Percentiles rank a stretch among this genome's conserved stretches.
Conservation (phyloP, 2,888 invertebrate species). For the Dicyrtomina minuta region DNA sequence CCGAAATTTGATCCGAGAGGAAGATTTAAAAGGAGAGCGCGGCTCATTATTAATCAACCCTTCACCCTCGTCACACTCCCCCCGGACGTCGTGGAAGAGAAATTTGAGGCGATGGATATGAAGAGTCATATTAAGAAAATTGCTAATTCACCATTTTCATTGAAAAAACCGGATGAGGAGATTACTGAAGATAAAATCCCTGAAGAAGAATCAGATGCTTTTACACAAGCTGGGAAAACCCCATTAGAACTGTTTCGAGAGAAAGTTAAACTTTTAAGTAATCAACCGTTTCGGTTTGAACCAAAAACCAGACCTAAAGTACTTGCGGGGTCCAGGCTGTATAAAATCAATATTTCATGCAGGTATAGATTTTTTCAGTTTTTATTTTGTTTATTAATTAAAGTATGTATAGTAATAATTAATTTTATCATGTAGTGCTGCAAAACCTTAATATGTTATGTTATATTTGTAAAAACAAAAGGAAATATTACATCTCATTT, state of each 20-base stretch:
- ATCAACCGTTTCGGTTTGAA: conserved; percentile 11
- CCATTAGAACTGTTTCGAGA: too few relatives aligned
- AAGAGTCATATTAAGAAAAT: too few relatives aligned
- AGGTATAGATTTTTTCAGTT: conserved; percentile 6
- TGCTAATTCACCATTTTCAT: too few relatives aligned
- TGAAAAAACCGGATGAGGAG: conserved; percentile 7
- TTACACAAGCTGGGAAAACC: too few relatives aligned
- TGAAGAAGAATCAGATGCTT: too few relatives aligned
- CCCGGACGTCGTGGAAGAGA: background rate
- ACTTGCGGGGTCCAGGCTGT: conserved; percentile 8
- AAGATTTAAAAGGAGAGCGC: background rate
- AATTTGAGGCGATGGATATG: background rate
- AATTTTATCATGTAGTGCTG: too few relatives aligned
- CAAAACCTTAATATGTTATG: too few relatives aligned
- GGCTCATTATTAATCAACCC: background rate
- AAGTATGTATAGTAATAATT: too few relatives aligned
- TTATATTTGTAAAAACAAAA: too few relatives aligned
- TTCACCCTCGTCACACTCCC: background rate
- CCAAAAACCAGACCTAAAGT: background rate
- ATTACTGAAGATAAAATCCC: too few relatives aligned
- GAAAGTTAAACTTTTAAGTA: background rate
- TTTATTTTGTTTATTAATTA: too few relatives aligned
- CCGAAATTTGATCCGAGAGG: background rate
- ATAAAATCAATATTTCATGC: background rate
- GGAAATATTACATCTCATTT: too few relatives aligned